Evolutionary conservation across 2,888 invertebrate genomes (phyloP), one percentile per base, ranked within the genome.

Genomic region (Aporophyla nigra): DNA sequence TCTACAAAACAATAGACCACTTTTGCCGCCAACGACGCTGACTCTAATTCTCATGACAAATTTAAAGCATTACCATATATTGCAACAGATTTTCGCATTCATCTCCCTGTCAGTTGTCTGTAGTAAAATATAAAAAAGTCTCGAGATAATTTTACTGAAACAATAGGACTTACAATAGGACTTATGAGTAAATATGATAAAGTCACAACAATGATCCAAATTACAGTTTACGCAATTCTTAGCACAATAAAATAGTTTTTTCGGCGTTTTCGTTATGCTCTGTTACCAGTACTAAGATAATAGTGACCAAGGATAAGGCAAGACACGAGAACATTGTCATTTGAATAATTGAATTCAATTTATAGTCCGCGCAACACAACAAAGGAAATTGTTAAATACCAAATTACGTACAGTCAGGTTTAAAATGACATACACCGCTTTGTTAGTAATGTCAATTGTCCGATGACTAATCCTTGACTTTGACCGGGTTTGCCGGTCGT

Each of bases 261-360:
- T 78, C 24, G 61, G 33, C 24, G 19, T 46, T 76, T 70, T 78
- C 68, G 78, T 46, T 76, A 85, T 73, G 85, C 76, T 87, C 87
- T 79, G 85, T 78, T 84, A 82, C 76, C 58, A 40, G 24, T 67
- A 53, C 73, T 72, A 51, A 71, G 66, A 83, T 67, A 62, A 71
- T 74, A 74, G 51, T 63, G 65, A 75, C 76, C 74, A 66, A 65
- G 33, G 33, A 33, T 33, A 33, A 33, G 73, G 61, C 63, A 62
- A 58, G 43, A 59, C 58, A 43, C 66, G n/a, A 71, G 49, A 54
- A 62, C 16, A 21, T 63, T 21, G 33, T n/a, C 33, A 63, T 82
- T 71, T 62, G 6, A 78, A 85, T 78, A 74, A 78, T 69, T 77
- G 63, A 53, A 73, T 76, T 54, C 40, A 59, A 51, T 63, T 63